Evolutionary conservation across 2,888 invertebrate species (phyloP), one percentile per base, ranked within the genome.

Genomic region (Plebejus anna): DNA sequence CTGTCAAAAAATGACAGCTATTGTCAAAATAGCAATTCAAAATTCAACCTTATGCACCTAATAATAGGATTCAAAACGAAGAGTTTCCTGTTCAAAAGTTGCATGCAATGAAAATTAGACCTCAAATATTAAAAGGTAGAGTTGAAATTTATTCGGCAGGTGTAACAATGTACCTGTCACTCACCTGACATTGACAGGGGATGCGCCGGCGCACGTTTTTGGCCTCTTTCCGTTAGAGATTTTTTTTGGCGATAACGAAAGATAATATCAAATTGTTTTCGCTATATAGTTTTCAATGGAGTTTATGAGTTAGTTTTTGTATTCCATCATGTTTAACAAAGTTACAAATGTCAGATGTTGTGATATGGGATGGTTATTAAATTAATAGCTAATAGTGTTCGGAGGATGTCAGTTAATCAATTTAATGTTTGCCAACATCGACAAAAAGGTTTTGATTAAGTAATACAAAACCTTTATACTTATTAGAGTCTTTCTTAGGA

Each of bases 111-210:
- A 22, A 71, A 42, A 42, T 42, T 71, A 38, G n/a, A 22, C n/a
- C 9, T 71, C 38, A 3, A 42, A 1, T 5, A 2, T 9, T 9
- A 4, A 0, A 6, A 71, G 7, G 22, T 71, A 71, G 22, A 1
- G 11, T 7, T 0, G 6, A 55, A 13, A 16, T 73, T 73, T 5
- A 42, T 36, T 78, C 73, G 13, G 36, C 28, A 16, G 57, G 13
- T 11, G 76, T 16, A 87, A 88, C 87, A 89, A 86, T 79, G 86
- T 80, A 84, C 82, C 76, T 78, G 82, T 79, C 81, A 81, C 78
- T 83, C 80, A 80, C 75, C 77, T 79, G 86, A 84, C 84, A 78
- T 84, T 85, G 84, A 84, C 83, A 82, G 79, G 80, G 83, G 81
- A 81, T 84, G 82, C 82, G 82, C 81, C 80, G 81, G 82, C 82